Percentiles rank a stretch among this genome's conserved stretches.
Evolutionary conservation across 2,113 vertebrate species (phyloP).

Genomic region (Setophaga coronata): DNA sequence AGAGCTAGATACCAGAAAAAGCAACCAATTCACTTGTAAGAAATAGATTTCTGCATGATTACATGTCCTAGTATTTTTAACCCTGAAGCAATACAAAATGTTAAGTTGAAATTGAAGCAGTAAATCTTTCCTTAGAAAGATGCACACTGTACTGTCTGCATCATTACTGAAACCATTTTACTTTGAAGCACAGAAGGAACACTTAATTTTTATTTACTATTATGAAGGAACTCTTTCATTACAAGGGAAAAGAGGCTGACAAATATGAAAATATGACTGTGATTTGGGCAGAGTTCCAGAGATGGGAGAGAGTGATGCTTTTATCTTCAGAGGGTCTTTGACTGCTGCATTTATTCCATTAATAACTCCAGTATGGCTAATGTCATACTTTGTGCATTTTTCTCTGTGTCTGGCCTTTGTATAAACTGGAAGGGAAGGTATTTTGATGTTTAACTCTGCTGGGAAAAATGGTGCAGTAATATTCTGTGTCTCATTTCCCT

Average conservation of each 20-base stretch:
- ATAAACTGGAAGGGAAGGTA: constrained; percentile 27
- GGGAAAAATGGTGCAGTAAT: neutral
- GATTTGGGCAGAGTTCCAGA: constrained; percentile 72
- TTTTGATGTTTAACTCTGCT: constrained; percentile 16
- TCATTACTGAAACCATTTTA: constrained; percentile 49
- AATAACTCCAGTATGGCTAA: constrained; percentile 56
- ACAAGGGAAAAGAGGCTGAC: constrained; percentile 23
- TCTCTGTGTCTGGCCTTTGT: constrained; percentile 43
- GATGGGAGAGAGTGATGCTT: constrained; percentile 68
- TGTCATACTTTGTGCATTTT: constrained; percentile 51
- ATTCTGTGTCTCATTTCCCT: neutral
- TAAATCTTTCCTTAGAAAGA: constrained; percentile 59
- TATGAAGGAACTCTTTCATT: constrained; percentile 73
- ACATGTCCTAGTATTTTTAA: constrained; percentile 43
- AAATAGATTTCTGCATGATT: constrained; percentile 28
- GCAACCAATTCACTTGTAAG: constrained; percentile 16
- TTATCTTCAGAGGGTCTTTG: constrained; percentile 70
- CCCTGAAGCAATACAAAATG: constrained; percentile 50
- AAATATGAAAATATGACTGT: constrained; percentile 70
- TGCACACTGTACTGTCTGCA: constrained; percentile 28
- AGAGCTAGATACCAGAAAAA: constrained; percentile 16
- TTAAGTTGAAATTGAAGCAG: constrained; percentile 38
- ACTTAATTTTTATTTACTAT: constrained; percentile 74
- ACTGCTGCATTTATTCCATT: constrained; percentile 71
- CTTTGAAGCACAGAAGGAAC: constrained; percentile 70